Conservation (phyloP, 2,888 invertebrate genomes). For the Allygus modestus region DNA sequence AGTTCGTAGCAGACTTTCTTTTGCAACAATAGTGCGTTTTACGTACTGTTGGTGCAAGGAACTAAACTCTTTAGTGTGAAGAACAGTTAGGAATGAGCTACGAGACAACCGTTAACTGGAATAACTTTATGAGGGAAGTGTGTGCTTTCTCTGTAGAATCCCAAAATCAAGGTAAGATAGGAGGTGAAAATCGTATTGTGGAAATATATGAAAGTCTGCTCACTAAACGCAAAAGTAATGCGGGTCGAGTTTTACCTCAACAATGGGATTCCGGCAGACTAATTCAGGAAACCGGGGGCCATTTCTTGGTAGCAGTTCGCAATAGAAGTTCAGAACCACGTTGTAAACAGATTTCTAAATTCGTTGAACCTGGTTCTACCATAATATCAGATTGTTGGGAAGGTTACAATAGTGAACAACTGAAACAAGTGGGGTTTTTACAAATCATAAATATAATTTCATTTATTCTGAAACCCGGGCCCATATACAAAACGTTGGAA, state of each 20-base stretch:
- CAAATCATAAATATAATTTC: constrained; percentile 17
- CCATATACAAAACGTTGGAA: neutral
- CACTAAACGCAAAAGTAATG: constrained; percentile 34
- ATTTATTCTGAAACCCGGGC: neutral
- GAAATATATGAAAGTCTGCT: constrained; percentile 41
- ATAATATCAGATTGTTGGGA: constrained; percentile 53
- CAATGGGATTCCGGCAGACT: too few relatives aligned
- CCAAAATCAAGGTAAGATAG: constrained; percentile 5
- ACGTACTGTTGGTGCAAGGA: too few relatives aligned
- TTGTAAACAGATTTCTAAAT: neutral
- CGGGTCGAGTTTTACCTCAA: constrained; percentile 42
- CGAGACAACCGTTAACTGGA: too few relatives aligned
- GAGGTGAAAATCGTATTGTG: constrained; percentile 8
- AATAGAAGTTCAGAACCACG: constrained; percentile 3
- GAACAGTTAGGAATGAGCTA: too few relatives aligned
- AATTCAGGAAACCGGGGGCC: neutral
- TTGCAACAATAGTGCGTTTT: too few relatives aligned
- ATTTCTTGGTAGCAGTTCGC: constrained; percentile 2
- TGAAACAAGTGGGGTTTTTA: neutral
- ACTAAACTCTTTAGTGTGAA: too few relatives aligned
- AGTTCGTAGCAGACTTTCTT: too few relatives aligned
- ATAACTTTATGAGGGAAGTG: too few relatives aligned
- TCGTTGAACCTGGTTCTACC: constrained; percentile 16
- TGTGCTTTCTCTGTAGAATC: too few relatives aligned
- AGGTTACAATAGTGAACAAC: constrained; percentile 27